Percentiles rank a stretch among this genome's conserved stretches.
Evolutionary conservation across 2,113 vertebrate species (phyloP).

Genomic region (Nesoenas mayeri): DNA sequence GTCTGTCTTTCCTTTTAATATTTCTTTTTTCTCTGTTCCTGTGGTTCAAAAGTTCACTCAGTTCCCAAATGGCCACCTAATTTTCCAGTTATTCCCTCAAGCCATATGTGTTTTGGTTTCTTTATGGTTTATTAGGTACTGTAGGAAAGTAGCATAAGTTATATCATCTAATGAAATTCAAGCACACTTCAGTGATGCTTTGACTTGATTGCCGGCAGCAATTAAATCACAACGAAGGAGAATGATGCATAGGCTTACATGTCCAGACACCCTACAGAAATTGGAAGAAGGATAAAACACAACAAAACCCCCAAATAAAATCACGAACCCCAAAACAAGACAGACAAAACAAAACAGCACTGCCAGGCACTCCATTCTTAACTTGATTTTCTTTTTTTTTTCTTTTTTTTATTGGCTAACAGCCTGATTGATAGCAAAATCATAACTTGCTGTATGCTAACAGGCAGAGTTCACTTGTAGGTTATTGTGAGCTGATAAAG

Average conservation of each 20-base stretch:
- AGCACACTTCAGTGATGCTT: conserved; percentile 84
- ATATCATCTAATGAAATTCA: conserved; percentile 89
- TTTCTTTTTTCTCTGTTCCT: conserved; percentile 78
- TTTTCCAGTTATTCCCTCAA: conserved; percentile 89
- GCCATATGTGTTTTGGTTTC: conserved; percentile 89
- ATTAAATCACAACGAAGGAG: conserved; percentile 81
- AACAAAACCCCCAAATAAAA: conserved; percentile 63
- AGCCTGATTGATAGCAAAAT: conserved; percentile 83
- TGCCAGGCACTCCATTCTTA: conserved; percentile 68
- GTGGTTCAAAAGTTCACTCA: conserved; percentile 88
- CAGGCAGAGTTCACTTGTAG: conserved; percentile 86
- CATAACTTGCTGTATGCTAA: conserved; percentile 83
- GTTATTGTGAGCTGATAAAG: conserved; percentile 87
- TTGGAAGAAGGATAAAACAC: conserved; percentile 47
- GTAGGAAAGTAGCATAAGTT: conserved; percentile 89
- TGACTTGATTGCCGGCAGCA: conserved; percentile 83
- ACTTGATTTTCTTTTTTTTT: conserved; percentile 61
- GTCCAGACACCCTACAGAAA: conserved; percentile 74
- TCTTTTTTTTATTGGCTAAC: conserved; percentile 68
- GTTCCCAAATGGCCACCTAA: conserved; percentile 88
- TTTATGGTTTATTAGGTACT: conserved; percentile 90
- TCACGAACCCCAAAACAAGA: conserved; percentile 60
- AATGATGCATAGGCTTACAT: conserved; percentile 75
- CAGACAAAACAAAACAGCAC: conserved; percentile 55
- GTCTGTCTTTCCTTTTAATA: conserved; percentile 82